These are phyloP conservation scores for Ophiodon elongatus DNA, from an alignment of 2,113 vertebrate species.

Conservation along the genomic window DNA sequence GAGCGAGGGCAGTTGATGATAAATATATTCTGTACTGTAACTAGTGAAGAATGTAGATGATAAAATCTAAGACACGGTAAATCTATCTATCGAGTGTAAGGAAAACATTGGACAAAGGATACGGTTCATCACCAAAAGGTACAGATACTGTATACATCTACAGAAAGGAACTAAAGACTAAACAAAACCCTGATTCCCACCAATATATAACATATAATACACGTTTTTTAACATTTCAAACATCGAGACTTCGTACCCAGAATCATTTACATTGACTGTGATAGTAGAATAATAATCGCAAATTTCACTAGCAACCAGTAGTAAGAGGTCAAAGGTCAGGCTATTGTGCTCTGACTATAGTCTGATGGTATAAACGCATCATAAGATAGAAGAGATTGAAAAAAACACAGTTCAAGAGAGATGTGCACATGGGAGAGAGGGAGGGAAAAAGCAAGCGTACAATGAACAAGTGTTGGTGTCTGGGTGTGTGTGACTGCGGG, in stretches of 20 bases:
- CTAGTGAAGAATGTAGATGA: not conserved
- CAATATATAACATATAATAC: not conserved
- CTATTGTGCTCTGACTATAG: not conserved
- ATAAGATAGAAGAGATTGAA: not conserved
- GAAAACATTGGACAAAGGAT: not conserved
- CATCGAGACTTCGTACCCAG: not conserved
- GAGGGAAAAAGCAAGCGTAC: constrained; percentile 34
- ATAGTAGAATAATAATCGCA: not conserved
- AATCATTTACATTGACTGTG: not conserved
- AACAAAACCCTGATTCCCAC: not conserved
- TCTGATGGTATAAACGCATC: not conserved
- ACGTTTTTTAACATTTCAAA: not conserved
- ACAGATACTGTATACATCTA: not conserved
- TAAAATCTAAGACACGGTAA: not conserved
- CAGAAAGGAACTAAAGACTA: not conserved
- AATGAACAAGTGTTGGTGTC: constrained; percentile 24
- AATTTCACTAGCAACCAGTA: not conserved
- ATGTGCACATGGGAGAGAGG: constrained; percentile 44
- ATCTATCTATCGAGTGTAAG: not conserved
- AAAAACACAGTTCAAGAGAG: not conserved
- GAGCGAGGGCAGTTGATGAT: not conserved
- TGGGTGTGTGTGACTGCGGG: constrained; percentile 30
- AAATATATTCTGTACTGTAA: not conserved
- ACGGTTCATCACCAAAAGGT: not conserved
- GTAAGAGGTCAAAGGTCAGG: not conserved